Evolutionary conservation across 2,888 invertebrate genomes (phyloP), one percentile per base, ranked within the genome.

Genomic region (Matsumyia berberina): DNA sequence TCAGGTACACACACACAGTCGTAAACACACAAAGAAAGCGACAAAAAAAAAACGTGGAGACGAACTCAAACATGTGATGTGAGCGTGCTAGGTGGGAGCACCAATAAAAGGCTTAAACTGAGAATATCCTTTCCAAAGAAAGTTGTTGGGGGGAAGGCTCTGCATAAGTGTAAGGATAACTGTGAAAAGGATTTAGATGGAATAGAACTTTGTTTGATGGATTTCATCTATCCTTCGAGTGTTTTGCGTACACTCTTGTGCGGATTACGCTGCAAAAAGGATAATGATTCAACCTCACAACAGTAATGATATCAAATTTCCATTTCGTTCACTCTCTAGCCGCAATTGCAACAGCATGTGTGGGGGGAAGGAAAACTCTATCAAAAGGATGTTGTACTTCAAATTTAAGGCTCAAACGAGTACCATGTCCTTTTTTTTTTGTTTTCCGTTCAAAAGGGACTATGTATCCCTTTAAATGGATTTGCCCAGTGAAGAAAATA

Each of bases 21-120:
- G 51, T 11, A 8, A 24, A 60, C n/a, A 8, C 15, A 60, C n/a
- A 31, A 9, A 42, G 37, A 12, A 39, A 12, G 15, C 17, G 31
- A 15, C 9, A 1, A 62, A 37, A 66, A 80, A 42, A 51, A 55
- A 4, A 24, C 4, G 24, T 3, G 24, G 4, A 39, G 9, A 15
- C 60, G 62, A 44, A 64, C 29, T 58, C 51, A 17, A 46, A 55
- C 67, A 66, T 49, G 57, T 77, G 44, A 42, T 57, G 31, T 51
- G 51, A 39, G 12, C n/a, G n/a, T n/a, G n/a, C 31, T 46, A n/a
- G 49, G 37, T 24, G 44, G 11, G n/a, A 19, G 60, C 70, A 74
- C 74, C 76, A 86, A 81, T 87, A 83, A 87, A 81, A 74, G 83
- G 83, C 70, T 86, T 86, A 74, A 81, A 80, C 67, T 44, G 46